Conservation (phyloP, 2,113 vertebrate genomes). For the Aramus guarauna region DNA sequence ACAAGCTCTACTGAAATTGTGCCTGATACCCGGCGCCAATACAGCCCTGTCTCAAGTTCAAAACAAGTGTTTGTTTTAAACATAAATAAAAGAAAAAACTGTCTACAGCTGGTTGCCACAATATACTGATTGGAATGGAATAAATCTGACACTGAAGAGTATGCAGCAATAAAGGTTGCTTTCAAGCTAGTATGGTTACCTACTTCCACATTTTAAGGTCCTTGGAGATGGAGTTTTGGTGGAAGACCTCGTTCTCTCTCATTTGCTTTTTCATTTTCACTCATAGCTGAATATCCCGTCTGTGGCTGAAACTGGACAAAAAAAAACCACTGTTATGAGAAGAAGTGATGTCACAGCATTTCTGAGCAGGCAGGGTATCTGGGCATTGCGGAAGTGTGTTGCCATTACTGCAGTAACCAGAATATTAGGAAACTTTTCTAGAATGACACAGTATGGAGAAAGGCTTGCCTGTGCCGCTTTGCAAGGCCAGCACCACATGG, state of each 20-base stretch:
- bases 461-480: not conserved
- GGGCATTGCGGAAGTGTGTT: not conserved
- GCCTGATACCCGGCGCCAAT: not conserved
- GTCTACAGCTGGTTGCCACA: not conserved
- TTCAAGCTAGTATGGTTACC: not conserved
- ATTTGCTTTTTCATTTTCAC: not conserved
- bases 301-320: not conserved
- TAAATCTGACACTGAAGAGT: not conserved
- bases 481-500: slow-evolving; percentile 9
- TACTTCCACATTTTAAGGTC: not conserved
- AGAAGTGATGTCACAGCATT: not conserved
- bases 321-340: not conserved
- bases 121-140: not conserved
- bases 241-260: not conserved
- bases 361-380: not conserved
- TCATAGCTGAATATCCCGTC: not conserved
- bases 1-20: not conserved
- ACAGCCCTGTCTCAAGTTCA: not conserved
- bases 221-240: not conserved
- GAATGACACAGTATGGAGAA: not conserved
- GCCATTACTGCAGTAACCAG: not conserved
- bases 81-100: not conserved
- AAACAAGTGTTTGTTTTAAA: not conserved
- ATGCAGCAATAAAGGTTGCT: not conserved
- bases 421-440: not conserved